phyloP scores from a whole-genome alignment of 2,113 vertebrate species.

The Corythoichthys intestinalis region DNA sequence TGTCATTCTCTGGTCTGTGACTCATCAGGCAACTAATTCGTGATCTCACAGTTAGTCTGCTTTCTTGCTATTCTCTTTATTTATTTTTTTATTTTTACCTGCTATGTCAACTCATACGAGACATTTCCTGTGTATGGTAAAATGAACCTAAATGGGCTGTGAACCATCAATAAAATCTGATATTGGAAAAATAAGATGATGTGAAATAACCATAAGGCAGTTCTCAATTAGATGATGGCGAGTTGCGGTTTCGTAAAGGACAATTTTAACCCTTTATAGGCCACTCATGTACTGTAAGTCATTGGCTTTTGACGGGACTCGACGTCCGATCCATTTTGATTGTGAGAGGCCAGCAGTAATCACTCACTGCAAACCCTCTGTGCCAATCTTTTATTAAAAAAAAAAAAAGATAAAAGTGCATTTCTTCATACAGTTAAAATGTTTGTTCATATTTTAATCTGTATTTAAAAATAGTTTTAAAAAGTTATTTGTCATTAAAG shows the following conservation, averaged over 20 bases:
- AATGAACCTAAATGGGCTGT: neutral
- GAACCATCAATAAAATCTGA: neutral
- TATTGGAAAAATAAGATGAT: neutral
- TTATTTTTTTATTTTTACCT: constrained; percentile 21
- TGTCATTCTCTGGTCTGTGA: constrained; percentile 51
- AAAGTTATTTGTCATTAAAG: too few species aligned
- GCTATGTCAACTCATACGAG: constrained; percentile 31
- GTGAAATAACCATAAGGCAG: neutral
- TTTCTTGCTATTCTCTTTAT: constrained; percentile 9
- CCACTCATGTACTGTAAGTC: too few species aligned
- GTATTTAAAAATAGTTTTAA: too few species aligned
- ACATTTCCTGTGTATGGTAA: constrained; percentile 4
- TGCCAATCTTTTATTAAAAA: too few species aligned
- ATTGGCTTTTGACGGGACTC: too few species aligned
- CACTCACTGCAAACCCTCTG: too few species aligned
- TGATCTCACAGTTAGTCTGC: constrained; percentile 38
- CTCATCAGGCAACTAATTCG: constrained; percentile 53
- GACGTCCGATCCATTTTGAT: too few species aligned
- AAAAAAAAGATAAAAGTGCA: too few species aligned
- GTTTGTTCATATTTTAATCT: too few species aligned
- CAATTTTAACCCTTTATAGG: neutral
- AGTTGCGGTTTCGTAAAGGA: neutral
- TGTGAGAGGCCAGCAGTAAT: too few species aligned
- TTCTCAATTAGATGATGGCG: neutral
- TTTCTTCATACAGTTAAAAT: too few species aligned